Conservation (phyloP, 2,888 invertebrate genomes). For the Hyles lineata region DNA sequence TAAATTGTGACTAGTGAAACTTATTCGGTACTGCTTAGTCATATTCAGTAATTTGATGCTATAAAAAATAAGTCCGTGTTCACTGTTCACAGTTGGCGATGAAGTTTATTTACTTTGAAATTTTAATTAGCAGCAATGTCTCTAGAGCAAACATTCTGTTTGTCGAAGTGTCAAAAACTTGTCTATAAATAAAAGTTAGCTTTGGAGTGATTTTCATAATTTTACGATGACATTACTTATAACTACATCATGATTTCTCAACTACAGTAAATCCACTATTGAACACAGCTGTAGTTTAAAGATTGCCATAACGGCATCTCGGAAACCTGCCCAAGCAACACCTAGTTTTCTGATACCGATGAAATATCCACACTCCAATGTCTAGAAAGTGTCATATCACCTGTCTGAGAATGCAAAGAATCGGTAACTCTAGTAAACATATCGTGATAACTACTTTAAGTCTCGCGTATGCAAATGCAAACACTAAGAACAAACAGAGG, state of each 20-base stretch:
- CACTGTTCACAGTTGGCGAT: not conserved
- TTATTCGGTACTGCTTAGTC: not conserved
- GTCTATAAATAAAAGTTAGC: too few species aligned
- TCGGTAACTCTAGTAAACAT: not conserved
- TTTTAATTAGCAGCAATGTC: not conserved
- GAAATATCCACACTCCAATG: not conserved
- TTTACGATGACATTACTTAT: too few species aligned
- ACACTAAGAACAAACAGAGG: conserved; percentile 45
- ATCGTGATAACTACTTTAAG: not conserved
- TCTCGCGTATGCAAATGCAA: conserved; percentile 36
- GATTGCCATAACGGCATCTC: too few species aligned
- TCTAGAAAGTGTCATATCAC: not conserved
- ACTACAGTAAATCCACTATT: too few species aligned
- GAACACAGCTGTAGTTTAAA: too few species aligned
- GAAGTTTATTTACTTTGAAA: not conserved
- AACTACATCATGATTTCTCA: too few species aligned
- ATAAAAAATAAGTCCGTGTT: conserved; percentile 2
- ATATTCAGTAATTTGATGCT: conserved; percentile 5
- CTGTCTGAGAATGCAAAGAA: not conserved
- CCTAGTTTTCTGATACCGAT: not conserved
- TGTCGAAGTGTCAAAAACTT: too few species aligned
- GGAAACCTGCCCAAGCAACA: too few species aligned
- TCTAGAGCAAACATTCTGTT: not conserved
- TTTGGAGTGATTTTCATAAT: too few species aligned
- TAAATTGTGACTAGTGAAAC: not conserved